Evolutionary conservation across 2,888 invertebrate genomes (phyloP).

Genomic region (Hirtodrosophila duncani): DNA sequence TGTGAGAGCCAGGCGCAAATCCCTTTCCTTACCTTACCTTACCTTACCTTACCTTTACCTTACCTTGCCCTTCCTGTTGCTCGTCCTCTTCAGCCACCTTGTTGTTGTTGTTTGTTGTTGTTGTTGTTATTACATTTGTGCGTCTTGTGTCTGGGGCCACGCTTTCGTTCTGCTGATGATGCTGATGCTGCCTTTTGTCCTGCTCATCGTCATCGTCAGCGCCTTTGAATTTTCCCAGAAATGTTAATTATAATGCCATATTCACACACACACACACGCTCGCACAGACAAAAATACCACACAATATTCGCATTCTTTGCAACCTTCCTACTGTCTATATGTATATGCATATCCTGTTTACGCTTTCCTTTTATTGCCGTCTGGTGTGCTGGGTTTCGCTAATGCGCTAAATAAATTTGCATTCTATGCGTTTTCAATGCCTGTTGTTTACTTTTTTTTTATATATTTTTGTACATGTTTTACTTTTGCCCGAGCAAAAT

Average conservation of each 20-base stretch:
- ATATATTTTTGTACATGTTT: constrained; percentile 20
- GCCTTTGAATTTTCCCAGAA: constrained; percentile 75
- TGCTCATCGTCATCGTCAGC: constrained; percentile 71
- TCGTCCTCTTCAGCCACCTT: constrained; percentile 46
- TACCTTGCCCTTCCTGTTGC: constrained; percentile 37
- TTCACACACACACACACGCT: constrained; percentile 68
- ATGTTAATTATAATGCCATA: constrained; percentile 76
- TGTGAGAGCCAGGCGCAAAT: constrained; percentile 68
- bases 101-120: constrained; percentile 27
- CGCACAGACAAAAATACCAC: constrained; percentile 12
- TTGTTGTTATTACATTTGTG: constrained; percentile 30
- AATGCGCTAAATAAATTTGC: constrained; percentile 70
- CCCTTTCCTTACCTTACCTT: constrained; percentile 51
- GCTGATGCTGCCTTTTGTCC: constrained; percentile 56
- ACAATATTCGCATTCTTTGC: constrained; percentile 52
- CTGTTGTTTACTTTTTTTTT: constrained; percentile 47
- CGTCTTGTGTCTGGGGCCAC: constrained; percentile 38
- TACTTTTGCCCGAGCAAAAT: constrained; percentile 5
- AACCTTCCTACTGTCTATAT: constrained; percentile 14
- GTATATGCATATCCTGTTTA: constrained; percentile 59
- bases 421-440: constrained; percentile 58
- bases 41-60: constrained; percentile 42
- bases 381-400: too few species aligned
- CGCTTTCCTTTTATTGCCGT: constrained; percentile 32
- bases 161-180: constrained; percentile 4